A percentile compares a stretch with the other conserved stretches of the same genome.
phyloP scores from a whole-genome alignment of 1,140 invertebrate species.

The Trichonephila clavata region DNA sequence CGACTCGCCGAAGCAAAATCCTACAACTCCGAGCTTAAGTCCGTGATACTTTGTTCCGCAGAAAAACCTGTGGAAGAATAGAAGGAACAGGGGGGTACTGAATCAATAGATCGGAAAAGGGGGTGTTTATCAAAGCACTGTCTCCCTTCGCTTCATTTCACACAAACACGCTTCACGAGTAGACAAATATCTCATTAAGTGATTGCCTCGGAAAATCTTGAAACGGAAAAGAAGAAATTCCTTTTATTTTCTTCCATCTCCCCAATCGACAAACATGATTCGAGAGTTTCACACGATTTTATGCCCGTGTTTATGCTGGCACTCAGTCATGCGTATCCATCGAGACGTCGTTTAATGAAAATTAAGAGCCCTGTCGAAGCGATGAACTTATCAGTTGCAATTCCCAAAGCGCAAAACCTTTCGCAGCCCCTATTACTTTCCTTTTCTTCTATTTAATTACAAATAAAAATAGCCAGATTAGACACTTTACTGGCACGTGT shows the following conservation, averaged over 20 bases:
- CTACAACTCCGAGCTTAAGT: slow-evolving; percentile 65
- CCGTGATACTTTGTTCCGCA: slow-evolving; percentile 60
- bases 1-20: slow-evolving; percentile 64
- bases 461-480: slow-evolving; percentile 44
- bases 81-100: background rate
- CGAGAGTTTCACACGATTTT: slow-evolving; percentile 72
- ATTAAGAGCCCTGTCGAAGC: slow-evolving; percentile 22
- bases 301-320: background rate
- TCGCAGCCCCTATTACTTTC: slow-evolving; percentile 22
- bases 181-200: slow-evolving; percentile 76
- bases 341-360: slow-evolving; percentile 43
- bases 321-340: slow-evolving; percentile 30
- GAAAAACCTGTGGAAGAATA: slow-evolving; percentile 48
- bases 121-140: slow-evolving; percentile 71
- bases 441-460: slow-evolving; percentile 5
- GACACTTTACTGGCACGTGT: slow-evolving; percentile 1
- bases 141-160: slow-evolving; percentile 45
- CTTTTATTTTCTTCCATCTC: slow-evolving; percentile 36
- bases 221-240: slow-evolving; percentile 34
- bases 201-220: slow-evolving; percentile 61
- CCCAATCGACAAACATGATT: slow-evolving; percentile 65
- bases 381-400: slow-evolving; percentile 10
- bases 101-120: slow-evolving; percentile 67
- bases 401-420: background rate
- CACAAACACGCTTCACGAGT: slow-evolving; percentile 64